Base-by-base conservation (phyloP, 2,888 invertebrate genomes). In the Ectropis crepuscularia region DNA sequence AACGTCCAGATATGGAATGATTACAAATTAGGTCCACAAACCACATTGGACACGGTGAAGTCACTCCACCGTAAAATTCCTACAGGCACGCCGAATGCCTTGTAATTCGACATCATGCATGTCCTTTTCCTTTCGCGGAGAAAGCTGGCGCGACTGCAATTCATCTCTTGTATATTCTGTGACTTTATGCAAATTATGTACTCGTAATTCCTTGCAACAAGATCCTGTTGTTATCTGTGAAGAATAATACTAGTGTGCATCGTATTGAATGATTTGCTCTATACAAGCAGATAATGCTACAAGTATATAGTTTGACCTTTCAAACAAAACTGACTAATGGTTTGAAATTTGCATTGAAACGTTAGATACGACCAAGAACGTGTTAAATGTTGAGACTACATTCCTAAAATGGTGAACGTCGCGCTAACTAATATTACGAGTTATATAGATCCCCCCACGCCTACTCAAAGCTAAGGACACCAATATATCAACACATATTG, bases 401-500 rank as follows among this genome's bases (percentile, higher is more conserved):
- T 82, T 79, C 82, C 82, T 71, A 79, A 86, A 79, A 77, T 75
- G 81, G 81, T 68, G 74, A 71, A 63, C 73, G 71, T 71, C 74
- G 71, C 61, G 76, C 60, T 68, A 70, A 74, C 67, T 75, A 74
- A 76, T 76, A 66, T 68, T 67, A 67, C 65, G 63, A 73, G 70
- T 79, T 74, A 67, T 65, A 60, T 62, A 77, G 79, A 77, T 77
- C 76, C 75, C 76, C 84, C 85, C 82, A 86, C 86, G 80, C 83
- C 58, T 63, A 66, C 58, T 69, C 65, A 70, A 69, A 68, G 51
- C 64, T 63, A 72, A 61, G 57, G 65, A 55, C 49, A 58, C 53
- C 49, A 57, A 61, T 65, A 65, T 64, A 66, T 66, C 67, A 68
- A 67, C 57, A 61, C 58, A 62, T 65, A 60, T n/a, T 59, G 39